Evolutionary conservation across 2,797 vertebrate genomes (phyloP).

Genomic region (Hippocampus kuda): DNA sequence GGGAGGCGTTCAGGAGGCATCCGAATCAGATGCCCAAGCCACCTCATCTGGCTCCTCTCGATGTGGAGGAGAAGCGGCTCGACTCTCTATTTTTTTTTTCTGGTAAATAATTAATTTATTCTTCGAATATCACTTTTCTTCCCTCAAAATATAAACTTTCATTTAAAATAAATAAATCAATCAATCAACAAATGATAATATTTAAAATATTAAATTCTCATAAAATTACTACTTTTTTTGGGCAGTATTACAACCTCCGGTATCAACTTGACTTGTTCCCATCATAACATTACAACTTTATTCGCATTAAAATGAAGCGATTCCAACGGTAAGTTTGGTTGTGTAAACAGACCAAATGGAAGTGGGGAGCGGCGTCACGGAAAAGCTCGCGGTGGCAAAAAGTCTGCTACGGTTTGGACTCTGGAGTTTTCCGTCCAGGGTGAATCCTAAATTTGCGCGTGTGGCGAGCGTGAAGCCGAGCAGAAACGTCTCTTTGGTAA

Average conservation of each 20-base stretch:
- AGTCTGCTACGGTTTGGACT: constrained; percentile 1
- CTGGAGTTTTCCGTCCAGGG: constrained; percentile 12
- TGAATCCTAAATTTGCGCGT: constrained; percentile 17
- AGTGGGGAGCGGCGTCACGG: background rate
- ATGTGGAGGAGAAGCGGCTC: too few relatives aligned
- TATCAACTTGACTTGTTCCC: background rate
- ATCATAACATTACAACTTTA: background rate
- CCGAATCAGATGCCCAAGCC: too few relatives aligned
- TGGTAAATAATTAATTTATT: too few relatives aligned
- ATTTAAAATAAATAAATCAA: too few relatives aligned
- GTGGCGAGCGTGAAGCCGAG: constrained; percentile 27
- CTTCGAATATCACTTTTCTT: background rate
- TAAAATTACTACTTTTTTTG: too few relatives aligned
- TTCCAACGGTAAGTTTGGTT: background rate
- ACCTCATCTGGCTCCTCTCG: too few relatives aligned
- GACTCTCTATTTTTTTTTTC: too few relatives aligned
- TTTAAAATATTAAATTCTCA: too few relatives aligned
- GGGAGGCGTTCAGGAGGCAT: too few relatives aligned
- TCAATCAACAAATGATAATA: too few relatives aligned
- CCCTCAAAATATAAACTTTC: background rate
- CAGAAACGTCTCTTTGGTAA: constrained; percentile 38
- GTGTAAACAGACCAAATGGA: background rate
- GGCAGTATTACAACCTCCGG: too few relatives aligned
- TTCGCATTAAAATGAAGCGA: background rate
- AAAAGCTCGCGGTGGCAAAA: background rate